A percentile compares a stretch with the other conserved stretches of the same genome.
Evolutionary conservation across 2,888 invertebrate species (phyloP).

Genomic region (Cyclophora punctaria): DNA sequence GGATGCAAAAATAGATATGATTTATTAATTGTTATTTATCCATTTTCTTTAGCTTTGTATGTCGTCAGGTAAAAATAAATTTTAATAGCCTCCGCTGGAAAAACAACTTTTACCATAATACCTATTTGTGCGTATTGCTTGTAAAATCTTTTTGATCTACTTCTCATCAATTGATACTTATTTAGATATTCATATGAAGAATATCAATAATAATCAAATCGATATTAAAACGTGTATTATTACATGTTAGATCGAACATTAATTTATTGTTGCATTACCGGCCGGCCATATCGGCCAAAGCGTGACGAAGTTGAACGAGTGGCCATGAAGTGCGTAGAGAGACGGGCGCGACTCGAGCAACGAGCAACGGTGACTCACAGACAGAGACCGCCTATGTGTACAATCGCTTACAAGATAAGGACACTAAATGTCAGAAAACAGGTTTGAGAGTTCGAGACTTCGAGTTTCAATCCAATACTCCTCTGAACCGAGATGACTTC

Average conservation of each 20-base stretch:
- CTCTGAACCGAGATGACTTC: slow-evolving; percentile 62
- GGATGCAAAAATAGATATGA: too few relatives aligned
- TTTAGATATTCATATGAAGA: too few relatives aligned
- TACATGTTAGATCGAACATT: slow-evolving; percentile 58
- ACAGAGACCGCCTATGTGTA: slow-evolving; percentile 54
- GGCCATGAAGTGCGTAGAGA: slow-evolving; percentile 73
- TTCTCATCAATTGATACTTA: too few relatives aligned
- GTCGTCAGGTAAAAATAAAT: too few relatives aligned
- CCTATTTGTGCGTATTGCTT: too few relatives aligned
- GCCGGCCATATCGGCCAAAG: slow-evolving; percentile 62
- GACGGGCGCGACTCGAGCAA: slow-evolving; percentile 38
- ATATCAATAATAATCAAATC: too few relatives aligned
- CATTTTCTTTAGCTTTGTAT: too few relatives aligned
- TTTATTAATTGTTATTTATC: too few relatives aligned
- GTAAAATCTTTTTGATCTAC: too few relatives aligned
- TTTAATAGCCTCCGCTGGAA: too few relatives aligned
- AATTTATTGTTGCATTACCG: slow-evolving; percentile 66
- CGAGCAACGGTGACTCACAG: slow-evolving; percentile 70
- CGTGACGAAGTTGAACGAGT: slow-evolving; percentile 71
- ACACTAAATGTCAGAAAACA: slow-evolving; percentile 55
- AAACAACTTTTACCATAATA: too few relatives aligned
- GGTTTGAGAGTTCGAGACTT: slow-evolving; percentile 73
- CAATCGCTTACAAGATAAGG: slow-evolving; percentile 42
- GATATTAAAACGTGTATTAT: slow-evolving; percentile 18
- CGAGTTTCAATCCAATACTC: slow-evolving; percentile 74